phyloP scores from a whole-genome alignment of 2,797 vertebrate species.

The Silurus aristotelis region DNA sequence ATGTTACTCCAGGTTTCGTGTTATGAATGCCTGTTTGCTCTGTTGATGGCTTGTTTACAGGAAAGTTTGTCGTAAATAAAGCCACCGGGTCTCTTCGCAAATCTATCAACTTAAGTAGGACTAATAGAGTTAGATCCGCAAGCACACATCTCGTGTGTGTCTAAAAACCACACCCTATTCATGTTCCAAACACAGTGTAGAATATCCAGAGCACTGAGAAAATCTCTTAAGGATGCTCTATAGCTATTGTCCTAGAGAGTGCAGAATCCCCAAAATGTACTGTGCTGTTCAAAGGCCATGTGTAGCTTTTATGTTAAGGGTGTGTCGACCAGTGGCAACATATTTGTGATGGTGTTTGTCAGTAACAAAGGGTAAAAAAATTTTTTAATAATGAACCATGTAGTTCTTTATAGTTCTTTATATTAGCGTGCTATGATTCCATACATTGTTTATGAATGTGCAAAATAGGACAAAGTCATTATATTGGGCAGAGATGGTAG shows the following conservation, averaged over 20 bases:
- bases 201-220: not conserved
- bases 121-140: not conserved
- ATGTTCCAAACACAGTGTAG: not conserved
- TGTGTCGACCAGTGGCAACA: not conserved
- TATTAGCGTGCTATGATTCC: not conserved
- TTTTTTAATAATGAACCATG: not conserved
- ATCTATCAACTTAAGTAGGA: not conserved
- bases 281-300: not conserved
- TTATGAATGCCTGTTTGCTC: slow-evolving; percentile 16
- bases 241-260: not conserved
- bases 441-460: not conserved
- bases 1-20: slow-evolving; percentile 7
- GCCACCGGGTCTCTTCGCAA: not conserved
- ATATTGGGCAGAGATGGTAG: not conserved
- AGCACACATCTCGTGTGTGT: not conserved
- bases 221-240: not conserved
- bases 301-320: not conserved
- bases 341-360: not conserved
- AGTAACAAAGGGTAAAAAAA: not conserved
- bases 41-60: slow-evolving; percentile 22
- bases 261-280: not conserved
- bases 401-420: not conserved
- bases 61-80: slow-evolving; percentile 6
- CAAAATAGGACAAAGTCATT: not conserved
- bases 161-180: slow-evolving; percentile 17